Evolutionary conservation across 1,140 invertebrate genomes (phyloP), one percentile per base, ranked within the genome.

Genomic region (Trichomalopsis sarcophagae): DNA sequence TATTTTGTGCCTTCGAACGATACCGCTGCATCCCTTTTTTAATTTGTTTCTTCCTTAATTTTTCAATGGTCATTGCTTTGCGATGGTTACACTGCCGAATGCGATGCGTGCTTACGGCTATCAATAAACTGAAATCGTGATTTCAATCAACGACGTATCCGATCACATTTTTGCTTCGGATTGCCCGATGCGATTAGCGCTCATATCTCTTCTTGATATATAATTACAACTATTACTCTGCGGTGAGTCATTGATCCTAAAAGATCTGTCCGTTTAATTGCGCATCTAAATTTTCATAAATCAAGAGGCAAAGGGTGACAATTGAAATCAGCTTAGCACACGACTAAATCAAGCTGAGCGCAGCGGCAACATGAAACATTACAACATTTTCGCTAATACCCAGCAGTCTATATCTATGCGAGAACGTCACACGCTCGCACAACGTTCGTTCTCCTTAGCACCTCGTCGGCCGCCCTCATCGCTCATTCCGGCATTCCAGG

Each of bases 51-150:
- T 66, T 21, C 33, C 78, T 71, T 44, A 36, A 33, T 6, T 69
- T 81, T 69, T 71, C 23, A 36, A 30, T 47, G 66, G 21, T 81
- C 79, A 81, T 81, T 69, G 66, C 69, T 71, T 47, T 11, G 33
- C 33, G 33, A 2, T 71, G 27, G 36, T 79, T 66, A 17, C 7
- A 21, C 30, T 33, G 2, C 11, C 5, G 36, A 76, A 11, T 4
- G 50, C 50, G 21, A 69, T 27, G n/a, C 9, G 23, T 68, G 21
- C 6, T n/a, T 27, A 69, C 1, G 7, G 66, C 7, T 68, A 68
- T 50, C 47, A 50, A 27, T 2, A 27, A 68, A 4, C 14, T 68
- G 9, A 36, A 44, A 44, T 44, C 40, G 0, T 44, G 21, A 69
- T 69, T 27, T 27, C 66, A 23, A 69, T 69, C n/a, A 23, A 10